A percentile compares a stretch with the other conserved stretches of the same genome.
Conservation (phyloP, 2,888 invertebrate species). For the Nomada flava region DNA sequence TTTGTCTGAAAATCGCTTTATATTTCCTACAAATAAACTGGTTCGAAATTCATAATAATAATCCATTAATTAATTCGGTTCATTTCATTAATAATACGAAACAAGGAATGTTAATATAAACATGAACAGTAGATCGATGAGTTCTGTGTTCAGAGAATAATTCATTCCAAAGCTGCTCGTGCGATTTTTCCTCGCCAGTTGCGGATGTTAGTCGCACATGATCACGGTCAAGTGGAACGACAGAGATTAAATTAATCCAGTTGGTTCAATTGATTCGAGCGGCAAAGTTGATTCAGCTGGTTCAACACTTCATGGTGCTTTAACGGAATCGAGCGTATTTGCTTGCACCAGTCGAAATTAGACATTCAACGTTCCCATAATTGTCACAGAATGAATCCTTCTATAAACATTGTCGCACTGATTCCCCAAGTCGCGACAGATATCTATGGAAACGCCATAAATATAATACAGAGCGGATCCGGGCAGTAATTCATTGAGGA, state of each 20-base stretch:
- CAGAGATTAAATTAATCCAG: conserved; percentile 63
- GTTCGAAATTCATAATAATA: too few relatives aligned
- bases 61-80: too few relatives aligned
- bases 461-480: too few relatives aligned
- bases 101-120: not conserved
- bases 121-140: not conserved
- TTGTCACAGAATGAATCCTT: not conserved
- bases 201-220: not conserved
- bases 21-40: too few relatives aligned
- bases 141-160: not conserved
- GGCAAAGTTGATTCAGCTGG: conserved; percentile 63
- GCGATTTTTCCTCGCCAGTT: not conserved
- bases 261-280: conserved; percentile 61
- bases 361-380: not conserved
- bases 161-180: not conserved
- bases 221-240: conserved; percentile 28
- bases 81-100: not conserved
- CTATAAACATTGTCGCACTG: not conserved
- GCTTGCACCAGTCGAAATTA: conserved; percentile 17
- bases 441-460: too few relatives aligned
- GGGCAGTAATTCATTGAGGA: too few relatives aligned
- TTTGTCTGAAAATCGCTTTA: too few relatives aligned
- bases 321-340: conserved; percentile 54
- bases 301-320: conserved; percentile 58
- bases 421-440: too few relatives aligned